These are phyloP conservation scores for Mesocricetus auratus DNA, from an alignment of 2,113 vertebrate species.

Conservation along the genomic window DNA sequence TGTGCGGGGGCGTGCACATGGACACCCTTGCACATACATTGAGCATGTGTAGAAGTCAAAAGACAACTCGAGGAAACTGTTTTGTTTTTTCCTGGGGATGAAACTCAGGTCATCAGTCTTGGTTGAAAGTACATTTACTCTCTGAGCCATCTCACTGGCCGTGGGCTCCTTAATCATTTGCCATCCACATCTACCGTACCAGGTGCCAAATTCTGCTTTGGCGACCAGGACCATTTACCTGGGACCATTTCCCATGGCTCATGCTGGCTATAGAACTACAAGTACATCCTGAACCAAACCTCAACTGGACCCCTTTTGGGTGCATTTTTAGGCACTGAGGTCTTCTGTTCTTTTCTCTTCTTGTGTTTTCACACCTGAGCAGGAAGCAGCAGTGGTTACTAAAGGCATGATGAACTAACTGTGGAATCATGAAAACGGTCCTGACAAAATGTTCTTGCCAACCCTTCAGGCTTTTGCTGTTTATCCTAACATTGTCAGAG, in stretches of 20 bases:
- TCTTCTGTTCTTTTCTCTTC: slow-evolving; percentile 72
- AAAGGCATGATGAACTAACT: slow-evolving; percentile 49
- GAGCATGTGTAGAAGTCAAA: not conserved
- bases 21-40: not conserved
- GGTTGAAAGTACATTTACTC: not conserved
- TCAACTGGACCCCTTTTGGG: slow-evolving; percentile 22
- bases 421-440: slow-evolving; percentile 53
- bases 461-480: slow-evolving; percentile 68
- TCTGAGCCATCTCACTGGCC: not conserved
- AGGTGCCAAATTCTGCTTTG: slow-evolving; percentile 75
- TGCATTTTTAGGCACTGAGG: not conserved
- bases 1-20: not conserved
- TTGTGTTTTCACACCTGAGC: slow-evolving; percentile 59
- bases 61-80: not conserved
- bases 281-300: slow-evolving; percentile 75
- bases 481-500: slow-evolving; percentile 67
- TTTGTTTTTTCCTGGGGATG: not conserved
- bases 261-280: slow-evolving; percentile 78
- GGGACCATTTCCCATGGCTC: slow-evolving; percentile 63
- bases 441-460: slow-evolving; percentile 58
- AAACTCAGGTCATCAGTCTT: not conserved
- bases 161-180: slow-evolving; percentile 71
- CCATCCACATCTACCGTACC: slow-evolving; percentile 80
- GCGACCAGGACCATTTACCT: slow-evolving; percentile 74
- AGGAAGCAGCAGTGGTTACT: slow-evolving; percentile 45